Conservation (phyloP, 2,888 invertebrate species). For the Allophyes oxyacanthae region DNA sequence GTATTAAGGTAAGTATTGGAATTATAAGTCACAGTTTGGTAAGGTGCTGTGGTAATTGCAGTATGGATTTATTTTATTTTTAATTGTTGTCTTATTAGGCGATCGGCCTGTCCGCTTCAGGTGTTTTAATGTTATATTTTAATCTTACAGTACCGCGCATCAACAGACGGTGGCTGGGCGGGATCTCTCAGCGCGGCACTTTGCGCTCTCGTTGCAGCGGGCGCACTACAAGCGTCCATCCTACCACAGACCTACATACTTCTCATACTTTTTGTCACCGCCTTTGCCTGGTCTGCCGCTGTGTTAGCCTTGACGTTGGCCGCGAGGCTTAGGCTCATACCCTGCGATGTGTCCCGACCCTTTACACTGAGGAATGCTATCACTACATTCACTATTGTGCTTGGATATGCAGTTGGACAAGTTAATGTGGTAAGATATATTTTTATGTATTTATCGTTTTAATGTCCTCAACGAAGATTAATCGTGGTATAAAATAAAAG, state of each 20-base stretch:
- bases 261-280: conserved; percentile 95
- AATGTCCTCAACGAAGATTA: no score
- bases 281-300: conserved; percentile 97
- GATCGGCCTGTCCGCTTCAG: no score
- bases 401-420: conserved; percentile 96
- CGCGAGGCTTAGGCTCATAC: conserved; percentile 94
- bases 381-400: conserved; percentile 95
- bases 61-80: no score
- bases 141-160: conserved; percentile 93
- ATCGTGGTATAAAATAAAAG: no score
- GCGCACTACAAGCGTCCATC: conserved; percentile 93
- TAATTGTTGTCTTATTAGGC: no score
- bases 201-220: conserved; percentile 93
- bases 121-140: no score
- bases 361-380: conserved; percentile 95
- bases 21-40: no score
- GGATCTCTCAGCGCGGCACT: conserved; percentile 94
- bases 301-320: conserved; percentile 95
- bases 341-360: conserved; percentile 95
- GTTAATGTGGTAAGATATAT: conserved; percentile 95
- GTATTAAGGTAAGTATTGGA: no score
- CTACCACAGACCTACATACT: conserved; percentile 96
- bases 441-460: no score
- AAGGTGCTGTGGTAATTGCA: no score
- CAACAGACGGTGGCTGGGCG: conserved; percentile 95